phyloP scores from a whole-genome alignment of 2,113 vertebrate species.

The Abramis brama region DNA sequence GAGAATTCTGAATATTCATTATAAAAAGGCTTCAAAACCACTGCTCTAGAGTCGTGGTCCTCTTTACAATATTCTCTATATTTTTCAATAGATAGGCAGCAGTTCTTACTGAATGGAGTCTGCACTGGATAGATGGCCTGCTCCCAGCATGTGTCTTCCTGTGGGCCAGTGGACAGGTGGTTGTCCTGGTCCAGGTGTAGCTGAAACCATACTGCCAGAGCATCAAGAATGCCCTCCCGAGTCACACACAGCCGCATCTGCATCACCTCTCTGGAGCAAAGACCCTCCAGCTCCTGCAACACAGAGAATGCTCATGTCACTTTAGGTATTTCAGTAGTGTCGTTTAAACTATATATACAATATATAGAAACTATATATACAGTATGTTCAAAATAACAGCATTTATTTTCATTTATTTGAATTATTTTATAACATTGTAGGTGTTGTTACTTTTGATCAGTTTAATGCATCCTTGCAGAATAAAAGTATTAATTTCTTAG shows the following conservation, averaged over 20 bases:
- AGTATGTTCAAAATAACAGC: not conserved
- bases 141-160: slow-evolving; percentile 96
- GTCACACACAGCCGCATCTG: slow-evolving; percentile 76
- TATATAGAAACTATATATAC: too few relatives aligned
- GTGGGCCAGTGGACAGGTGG: slow-evolving; percentile 88
- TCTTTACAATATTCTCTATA: not conserved
- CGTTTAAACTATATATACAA: too few relatives aligned
- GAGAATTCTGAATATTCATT: too few relatives aligned
- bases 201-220: slow-evolving; percentile 93
- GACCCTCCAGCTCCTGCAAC: slow-evolving; percentile 87
- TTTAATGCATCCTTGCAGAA: too few relatives aligned
- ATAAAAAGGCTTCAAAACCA: not conserved
- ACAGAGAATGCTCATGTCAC: not conserved
- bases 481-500: too few relatives aligned
- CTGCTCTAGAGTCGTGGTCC: not conserved
- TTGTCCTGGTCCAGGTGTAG: slow-evolving; percentile 92
- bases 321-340: not conserved
- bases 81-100: too few relatives aligned
- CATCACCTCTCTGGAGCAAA: slow-evolving; percentile 78
- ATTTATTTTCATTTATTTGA: not conserved
- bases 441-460: not conserved
- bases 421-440: not conserved
- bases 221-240: slow-evolving; percentile 84
- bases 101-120: slow-evolving; percentile 75
- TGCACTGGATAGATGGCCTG: slow-evolving; percentile 96